These are phyloP conservation scores for Odobenus rosmarus DNA, from an alignment of 2,113 vertebrate genomes.

Conservation along the genomic window DNA sequence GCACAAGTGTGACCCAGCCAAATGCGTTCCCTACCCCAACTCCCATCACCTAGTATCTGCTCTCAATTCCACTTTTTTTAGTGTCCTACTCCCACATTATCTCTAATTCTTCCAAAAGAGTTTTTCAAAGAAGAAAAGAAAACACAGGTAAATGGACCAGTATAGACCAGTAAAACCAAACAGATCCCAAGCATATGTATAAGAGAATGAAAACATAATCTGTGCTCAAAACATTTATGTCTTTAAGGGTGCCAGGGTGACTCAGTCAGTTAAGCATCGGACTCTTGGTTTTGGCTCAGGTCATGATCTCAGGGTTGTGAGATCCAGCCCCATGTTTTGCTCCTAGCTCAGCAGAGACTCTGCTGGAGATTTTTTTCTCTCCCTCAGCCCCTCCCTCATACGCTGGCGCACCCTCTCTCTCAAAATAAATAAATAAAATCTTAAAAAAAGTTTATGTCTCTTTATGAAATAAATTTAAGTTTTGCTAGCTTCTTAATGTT, in stretches of 20 bases:
- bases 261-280: not conserved
- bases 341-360: not conserved
- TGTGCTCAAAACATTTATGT: not conserved
- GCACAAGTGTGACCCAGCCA: not conserved
- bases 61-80: not conserved
- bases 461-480: not conserved
- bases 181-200: not conserved
- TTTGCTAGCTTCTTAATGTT: not conserved
- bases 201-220: not conserved
- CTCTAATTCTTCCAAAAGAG: not conserved
- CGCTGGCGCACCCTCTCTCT: not conserved
- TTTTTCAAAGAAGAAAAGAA: not conserved
- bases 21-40: rapidly evolving
- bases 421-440: not conserved
- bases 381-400: not conserved
- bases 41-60: not conserved
- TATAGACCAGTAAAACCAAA: not conserved
- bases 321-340: not conserved
- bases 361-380: not conserved
- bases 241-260: not conserved
- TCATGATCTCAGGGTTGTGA: not conserved
- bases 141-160: not conserved
- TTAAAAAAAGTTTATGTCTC: not conserved
- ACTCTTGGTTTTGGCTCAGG: not conserved
- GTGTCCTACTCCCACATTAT: not conserved